Evolutionary conservation across 1,140 invertebrate genomes (phyloP).

Genomic region (Holcopasites calliopsidis): DNA sequence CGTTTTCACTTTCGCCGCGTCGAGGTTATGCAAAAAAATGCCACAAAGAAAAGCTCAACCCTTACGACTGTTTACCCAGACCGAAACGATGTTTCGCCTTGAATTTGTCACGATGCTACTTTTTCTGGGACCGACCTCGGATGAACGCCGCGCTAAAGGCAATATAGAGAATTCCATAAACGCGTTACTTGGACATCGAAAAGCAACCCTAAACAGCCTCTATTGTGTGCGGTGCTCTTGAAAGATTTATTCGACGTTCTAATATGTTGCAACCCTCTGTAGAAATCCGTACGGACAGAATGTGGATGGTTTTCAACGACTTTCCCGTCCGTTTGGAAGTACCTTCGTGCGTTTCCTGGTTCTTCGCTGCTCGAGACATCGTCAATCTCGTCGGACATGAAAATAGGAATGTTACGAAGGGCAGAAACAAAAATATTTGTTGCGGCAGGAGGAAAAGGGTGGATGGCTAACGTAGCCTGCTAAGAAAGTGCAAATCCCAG

Average conservation of each 20-base stretch:
- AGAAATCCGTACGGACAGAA: too few relatives aligned
- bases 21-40: conserved; percentile 62
- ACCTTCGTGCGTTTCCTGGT: too few relatives aligned
- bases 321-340: too few relatives aligned
- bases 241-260: background rate
- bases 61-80: conserved; percentile 57
- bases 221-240: background rate
- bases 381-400: too few relatives aligned
- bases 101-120: conserved; percentile 65
- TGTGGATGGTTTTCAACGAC: background rate
- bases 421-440: too few relatives aligned
- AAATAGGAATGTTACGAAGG: background rate
- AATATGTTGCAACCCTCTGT: background rate
- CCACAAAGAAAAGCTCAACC: conserved; percentile 11
- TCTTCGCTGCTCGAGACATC: too few relatives aligned
- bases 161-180: conserved; percentile 36
- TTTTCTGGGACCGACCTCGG: conserved; percentile 36
- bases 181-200: background rate
- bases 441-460: background rate
- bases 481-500: conserved; percentile 68
- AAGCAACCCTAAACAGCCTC: background rate
- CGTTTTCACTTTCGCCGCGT: conserved; percentile 31
- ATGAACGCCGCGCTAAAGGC: conserved; percentile 11
- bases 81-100: conserved; percentile 64
- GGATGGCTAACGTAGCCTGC: background rate